phyloP scores from a whole-genome alignment of 2,797 vertebrate species.

The Valencia hispanica region DNA sequence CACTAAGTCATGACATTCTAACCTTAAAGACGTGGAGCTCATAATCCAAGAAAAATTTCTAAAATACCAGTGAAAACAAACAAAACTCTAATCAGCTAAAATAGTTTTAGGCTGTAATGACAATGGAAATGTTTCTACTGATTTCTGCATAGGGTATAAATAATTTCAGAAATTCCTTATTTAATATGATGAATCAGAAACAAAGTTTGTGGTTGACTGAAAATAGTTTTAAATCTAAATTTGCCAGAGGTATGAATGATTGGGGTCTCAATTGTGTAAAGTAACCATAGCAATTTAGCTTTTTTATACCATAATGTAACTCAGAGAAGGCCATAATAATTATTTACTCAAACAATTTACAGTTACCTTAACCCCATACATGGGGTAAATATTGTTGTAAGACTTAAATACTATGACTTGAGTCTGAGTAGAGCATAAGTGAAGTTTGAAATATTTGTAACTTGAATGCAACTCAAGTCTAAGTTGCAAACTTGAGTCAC shows the following conservation, averaged over 20 bases:
- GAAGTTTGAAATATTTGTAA: background rate
- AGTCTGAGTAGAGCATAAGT: background rate
- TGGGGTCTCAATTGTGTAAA: background rate
- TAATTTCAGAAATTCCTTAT: background rate
- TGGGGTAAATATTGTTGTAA: background rate
- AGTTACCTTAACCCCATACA: background rate
- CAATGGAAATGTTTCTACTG: background rate
- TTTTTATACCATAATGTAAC: background rate
- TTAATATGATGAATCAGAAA: background rate
- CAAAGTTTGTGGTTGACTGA: background rate
- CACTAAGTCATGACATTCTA: too few species aligned
- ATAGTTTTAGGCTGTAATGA: background rate
- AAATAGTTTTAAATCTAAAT: background rate
- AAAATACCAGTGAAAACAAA: background rate
- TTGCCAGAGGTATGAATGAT: background rate
- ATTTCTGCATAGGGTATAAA: background rate
- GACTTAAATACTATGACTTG: background rate
- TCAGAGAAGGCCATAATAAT: background rate
- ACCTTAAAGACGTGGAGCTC: background rate
- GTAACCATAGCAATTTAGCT: background rate
- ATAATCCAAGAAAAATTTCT: background rate
- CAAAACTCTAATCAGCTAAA: background rate
- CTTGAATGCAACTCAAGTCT: background rate
- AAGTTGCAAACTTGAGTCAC: background rate
- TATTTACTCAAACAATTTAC: background rate